Conservation (phyloP, 2,797 vertebrate genomes). For the Neosilurus mollespiculum region DNA sequence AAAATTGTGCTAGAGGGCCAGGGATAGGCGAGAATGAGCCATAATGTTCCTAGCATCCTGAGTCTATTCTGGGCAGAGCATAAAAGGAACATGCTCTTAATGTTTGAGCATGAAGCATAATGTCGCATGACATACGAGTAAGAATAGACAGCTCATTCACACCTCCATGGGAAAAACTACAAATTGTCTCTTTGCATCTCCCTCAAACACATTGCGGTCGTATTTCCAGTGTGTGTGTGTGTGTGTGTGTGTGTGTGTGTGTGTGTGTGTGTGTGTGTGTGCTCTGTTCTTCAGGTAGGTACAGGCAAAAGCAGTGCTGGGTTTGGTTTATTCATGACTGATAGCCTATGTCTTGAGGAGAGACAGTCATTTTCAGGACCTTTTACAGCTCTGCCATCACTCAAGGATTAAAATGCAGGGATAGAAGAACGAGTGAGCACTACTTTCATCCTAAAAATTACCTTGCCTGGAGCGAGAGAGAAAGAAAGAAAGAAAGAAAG, state of each 20-base stretch:
- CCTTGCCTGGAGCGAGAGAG: slow-evolving; percentile 37
- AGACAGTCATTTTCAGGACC: slow-evolving; percentile 64
- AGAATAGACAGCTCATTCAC: slow-evolving; percentile 48
- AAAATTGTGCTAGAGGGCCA: slow-evolving; percentile 38
- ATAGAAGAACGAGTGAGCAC: slow-evolving; percentile 39
- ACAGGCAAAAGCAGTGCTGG: slow-evolving; percentile 38
- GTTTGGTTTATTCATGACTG: slow-evolving; percentile 62
- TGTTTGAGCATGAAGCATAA: slow-evolving; percentile 50
- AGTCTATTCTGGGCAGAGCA: slow-evolving; percentile 40
- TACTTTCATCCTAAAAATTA: slow-evolving; percentile 49
- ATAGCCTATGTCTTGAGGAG: slow-evolving; percentile 72
- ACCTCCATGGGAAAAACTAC: slow-evolving; percentile 42
- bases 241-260: slow-evolving; percentile 10
- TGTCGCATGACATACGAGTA: slow-evolving; percentile 36
- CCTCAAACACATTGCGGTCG: slow-evolving; percentile 30
- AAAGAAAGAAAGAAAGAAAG: slow-evolving; percentile 8
- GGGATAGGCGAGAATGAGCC: slow-evolving; percentile 38
- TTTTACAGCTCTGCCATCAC: slow-evolving; percentile 54
- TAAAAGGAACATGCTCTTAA: slow-evolving; percentile 50
- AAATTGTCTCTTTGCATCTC: slow-evolving; percentile 38
- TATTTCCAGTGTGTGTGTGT: slow-evolving; percentile 32
- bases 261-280: slow-evolving; percentile 32
- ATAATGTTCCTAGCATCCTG: slow-evolving; percentile 41
- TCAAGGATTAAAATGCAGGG: slow-evolving; percentile 59
- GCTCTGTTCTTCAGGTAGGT: slow-evolving; percentile 34